Conservation (phyloP, 2,888 invertebrate genomes). For the Chorisops tibialis region DNA sequence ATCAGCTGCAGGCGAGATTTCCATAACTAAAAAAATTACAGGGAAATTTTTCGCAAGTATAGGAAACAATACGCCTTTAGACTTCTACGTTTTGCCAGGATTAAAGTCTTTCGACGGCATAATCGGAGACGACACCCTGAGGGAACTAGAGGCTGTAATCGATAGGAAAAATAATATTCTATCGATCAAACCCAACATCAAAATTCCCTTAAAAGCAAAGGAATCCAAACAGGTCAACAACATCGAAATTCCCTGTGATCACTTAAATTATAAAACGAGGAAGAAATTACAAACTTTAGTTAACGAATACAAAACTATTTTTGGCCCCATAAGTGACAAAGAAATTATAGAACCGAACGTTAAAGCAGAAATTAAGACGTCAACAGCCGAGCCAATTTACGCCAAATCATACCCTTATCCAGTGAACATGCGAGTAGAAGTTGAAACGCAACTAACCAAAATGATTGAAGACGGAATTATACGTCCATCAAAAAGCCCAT, state of each 20-base stretch:
- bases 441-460: constrained; percentile 20
- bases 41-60: not conserved
- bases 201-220: constrained; percentile 4
- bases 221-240: not conserved
- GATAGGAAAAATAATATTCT: not conserved
- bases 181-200: not conserved
- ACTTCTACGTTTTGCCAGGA: too few relatives aligned
- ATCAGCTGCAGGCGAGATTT: too few relatives aligned
- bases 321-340: constrained; percentile 24
- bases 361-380: constrained; percentile 30
- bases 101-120: too few relatives aligned
- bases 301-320: constrained; percentile 9
- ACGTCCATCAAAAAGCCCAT: constrained; percentile 38
- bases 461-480: constrained; percentile 36
- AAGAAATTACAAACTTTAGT: constrained; percentile 14
- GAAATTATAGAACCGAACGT: constrained; percentile 24
- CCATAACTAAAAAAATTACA: not conserved
- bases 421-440: constrained; percentile 13
- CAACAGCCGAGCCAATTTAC: constrained; percentile 28
- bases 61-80: not conserved
- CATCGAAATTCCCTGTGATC: not conserved
- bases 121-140: too few relatives aligned
- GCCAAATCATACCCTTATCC: constrained; percentile 31
- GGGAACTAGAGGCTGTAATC: too few relatives aligned
- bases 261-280: not conserved